Evolutionary conservation across 2,888 invertebrate species (phyloP).

Genomic region (Sesamia inferens): DNA sequence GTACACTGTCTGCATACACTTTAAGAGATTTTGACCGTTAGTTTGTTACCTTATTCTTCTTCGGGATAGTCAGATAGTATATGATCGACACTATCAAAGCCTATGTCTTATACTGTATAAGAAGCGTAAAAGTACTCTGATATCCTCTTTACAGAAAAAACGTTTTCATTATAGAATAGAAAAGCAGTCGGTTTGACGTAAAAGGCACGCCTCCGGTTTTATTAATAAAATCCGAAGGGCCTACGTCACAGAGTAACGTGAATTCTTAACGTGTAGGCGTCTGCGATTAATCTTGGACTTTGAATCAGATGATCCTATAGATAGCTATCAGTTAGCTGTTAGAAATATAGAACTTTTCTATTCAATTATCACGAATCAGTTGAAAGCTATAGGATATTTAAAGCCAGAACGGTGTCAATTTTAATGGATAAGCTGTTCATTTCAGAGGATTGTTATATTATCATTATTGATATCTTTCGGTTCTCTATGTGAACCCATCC

Average conservation of each 20-base stretch:
- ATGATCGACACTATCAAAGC: not conserved
- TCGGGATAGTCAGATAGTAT: not conserved
- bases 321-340: slow-evolving; percentile 9
- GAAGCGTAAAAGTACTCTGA: not conserved
- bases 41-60: not conserved
- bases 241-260: slow-evolving; percentile 63
- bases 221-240: slow-evolving; percentile 60
- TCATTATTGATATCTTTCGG: not conserved
- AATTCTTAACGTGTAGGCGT: slow-evolving; percentile 50
- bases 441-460: not conserved
- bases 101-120: not conserved
- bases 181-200: slow-evolving; percentile 59
- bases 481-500: too few relatives aligned
- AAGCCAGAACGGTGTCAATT: not conserved
- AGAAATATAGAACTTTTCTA: slow-evolving; percentile 23
- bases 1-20: not conserved
- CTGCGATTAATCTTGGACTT: slow-evolving; percentile 58
- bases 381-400: not conserved
- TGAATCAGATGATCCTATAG: slow-evolving; percentile 45
- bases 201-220: slow-evolving; percentile 65
- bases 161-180: not conserved
- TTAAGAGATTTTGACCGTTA: not conserved
- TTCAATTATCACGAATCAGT: not conserved
- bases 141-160: not conserved
- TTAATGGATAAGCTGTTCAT: not conserved